Evolutionary conservation across 2,797 vertebrate genomes (phyloP).

Genomic region (Ispidina lecontei): DNA sequence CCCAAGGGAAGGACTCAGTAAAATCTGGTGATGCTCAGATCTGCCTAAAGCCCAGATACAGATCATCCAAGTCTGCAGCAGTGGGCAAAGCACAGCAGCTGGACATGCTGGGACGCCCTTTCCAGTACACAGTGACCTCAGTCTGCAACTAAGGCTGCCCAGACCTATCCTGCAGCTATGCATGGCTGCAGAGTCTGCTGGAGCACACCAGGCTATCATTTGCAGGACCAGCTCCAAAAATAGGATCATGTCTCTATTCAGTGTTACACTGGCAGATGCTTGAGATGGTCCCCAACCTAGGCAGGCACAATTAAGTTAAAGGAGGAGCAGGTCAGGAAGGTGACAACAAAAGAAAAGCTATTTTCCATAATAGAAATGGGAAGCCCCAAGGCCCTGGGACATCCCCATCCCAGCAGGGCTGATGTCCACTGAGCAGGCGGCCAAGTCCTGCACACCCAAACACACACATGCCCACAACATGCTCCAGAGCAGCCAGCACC

Average conservation of each 20-base stretch:
- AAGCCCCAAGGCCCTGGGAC: background rate
- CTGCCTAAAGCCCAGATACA: background rate
- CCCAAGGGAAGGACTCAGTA: rapidly evolving
- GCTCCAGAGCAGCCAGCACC: background rate
- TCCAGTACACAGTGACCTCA: rapidly evolving
- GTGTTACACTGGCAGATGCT: rapidly evolving
- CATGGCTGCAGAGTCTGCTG: background rate
- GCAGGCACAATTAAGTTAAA: background rate
- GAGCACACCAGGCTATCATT: rapidly evolving
- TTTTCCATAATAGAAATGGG: background rate
- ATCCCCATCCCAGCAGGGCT: background rate
- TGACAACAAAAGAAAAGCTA: background rate
- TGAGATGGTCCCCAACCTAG: background rate
- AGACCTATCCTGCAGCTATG: rapidly evolving
- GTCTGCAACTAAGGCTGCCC: background rate
- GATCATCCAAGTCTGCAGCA: rapidly evolving
- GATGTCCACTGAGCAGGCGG: rapidly evolving
- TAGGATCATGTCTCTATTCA: rapidly evolving
- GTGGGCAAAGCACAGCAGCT: background rate
- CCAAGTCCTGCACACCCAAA: background rate
- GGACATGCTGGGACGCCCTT: rapidly evolving
- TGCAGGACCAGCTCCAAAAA: background rate
- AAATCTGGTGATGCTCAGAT: background rate
- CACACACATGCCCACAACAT: rapidly evolving
- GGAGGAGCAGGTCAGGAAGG: background rate